Evolutionary conservation across 2,888 invertebrate genomes (phyloP), one percentile per base, ranked within the genome.

Genomic region (Amiota minor): DNA sequence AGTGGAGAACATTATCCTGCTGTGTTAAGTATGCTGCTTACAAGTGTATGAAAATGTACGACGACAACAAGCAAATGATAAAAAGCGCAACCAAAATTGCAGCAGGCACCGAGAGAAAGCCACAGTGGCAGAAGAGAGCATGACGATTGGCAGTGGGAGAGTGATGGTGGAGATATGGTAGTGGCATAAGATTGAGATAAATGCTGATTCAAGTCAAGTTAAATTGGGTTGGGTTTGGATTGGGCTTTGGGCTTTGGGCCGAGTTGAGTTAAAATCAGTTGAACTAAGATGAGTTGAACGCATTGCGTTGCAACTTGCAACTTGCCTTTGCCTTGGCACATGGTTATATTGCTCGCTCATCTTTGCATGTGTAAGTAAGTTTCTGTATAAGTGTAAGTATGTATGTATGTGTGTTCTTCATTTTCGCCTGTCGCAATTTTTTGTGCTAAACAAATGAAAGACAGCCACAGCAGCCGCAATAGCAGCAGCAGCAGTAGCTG

Each of bases 41-140:
- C 83, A 83, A 83, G 85, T 86, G 83, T 84, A 83, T 83, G 79
- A 84, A 82, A 86, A 86, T 83, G 82, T 83, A 85, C 82, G 85
- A 86, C 83, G 86, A 67, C 18, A 12, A 53, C 53, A 16, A 45
- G 12, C 47, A 64, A 8, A 35, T 35, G 35, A 35, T 35, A 6
- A 35, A 35, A 35, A 35, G 35, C 35, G 6, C 35, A 35, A 35
- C 35, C 35, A 35, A 35, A 35, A 35, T 6, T 8, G 35, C 35
- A 35, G 35, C 35, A 35, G 35, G 35, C 35, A 2, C 2, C 35
- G 35, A 35, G 35, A 20, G 11, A 59, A 59, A 59, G 20, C 18
- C 59, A 20, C 20, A 59, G 59, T 9, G 18, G 20, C 2, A 12
- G 14, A 50, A n/a, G 12, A n/a, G 3, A 50, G 12, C 11, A n/a